Evolutionary conservation across 2,113 vertebrate species (phyloP).

Genomic region (Burhinus oedicnemus): DNA sequence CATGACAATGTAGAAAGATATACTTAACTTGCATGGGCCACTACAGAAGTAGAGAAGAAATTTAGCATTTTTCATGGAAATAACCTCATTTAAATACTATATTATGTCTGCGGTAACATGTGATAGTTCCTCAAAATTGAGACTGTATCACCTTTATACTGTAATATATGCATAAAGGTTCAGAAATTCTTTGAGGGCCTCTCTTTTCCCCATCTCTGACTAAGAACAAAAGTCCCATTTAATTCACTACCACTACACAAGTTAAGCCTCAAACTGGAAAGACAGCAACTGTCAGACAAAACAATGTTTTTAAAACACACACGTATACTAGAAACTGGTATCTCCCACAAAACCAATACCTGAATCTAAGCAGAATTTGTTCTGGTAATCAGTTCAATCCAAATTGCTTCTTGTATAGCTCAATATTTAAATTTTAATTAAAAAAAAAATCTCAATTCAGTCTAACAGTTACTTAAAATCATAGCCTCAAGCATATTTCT

Average conservation of each 20-base stretch:
- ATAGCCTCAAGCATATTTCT: background rate
- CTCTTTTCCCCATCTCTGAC: background rate
- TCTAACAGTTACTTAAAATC: background rate
- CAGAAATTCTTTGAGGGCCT: background rate
- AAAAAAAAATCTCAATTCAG: background rate
- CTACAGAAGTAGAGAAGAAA: background rate
- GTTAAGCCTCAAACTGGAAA: background rate
- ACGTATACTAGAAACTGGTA: fast-evolving
- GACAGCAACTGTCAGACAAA: background rate
- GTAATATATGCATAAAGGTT: background rate
- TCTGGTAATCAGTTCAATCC: background rate
- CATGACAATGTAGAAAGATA: background rate
- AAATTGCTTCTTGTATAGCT: background rate
- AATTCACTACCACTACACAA: background rate
- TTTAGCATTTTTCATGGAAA: background rate
- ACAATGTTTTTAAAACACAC: background rate
- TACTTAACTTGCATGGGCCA: background rate
- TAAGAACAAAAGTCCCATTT: background rate
- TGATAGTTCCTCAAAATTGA: background rate
- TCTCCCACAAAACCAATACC: background rate
- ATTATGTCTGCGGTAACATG: background rate
- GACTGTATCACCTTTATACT: background rate
- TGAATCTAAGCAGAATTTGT: background rate
- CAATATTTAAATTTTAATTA: background rate
- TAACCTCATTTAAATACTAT: background rate